Evolutionary conservation across 2,113 vertebrate genomes (phyloP).

Genomic region (Heterotis niloticus): DNA sequence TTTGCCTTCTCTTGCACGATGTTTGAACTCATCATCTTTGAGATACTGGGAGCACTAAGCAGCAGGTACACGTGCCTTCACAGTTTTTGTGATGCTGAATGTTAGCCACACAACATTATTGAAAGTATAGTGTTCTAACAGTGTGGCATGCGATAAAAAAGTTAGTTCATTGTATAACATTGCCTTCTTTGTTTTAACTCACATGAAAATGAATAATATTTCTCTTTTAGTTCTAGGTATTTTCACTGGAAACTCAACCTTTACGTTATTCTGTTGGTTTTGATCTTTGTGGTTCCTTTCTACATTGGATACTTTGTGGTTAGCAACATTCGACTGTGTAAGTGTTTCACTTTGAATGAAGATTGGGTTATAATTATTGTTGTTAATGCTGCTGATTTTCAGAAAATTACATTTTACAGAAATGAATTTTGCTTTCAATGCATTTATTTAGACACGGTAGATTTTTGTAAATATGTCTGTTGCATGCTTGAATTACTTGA

Average conservation of each 20-base stretch:
- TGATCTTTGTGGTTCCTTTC: slow-evolving; percentile 96
- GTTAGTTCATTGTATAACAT: no score
- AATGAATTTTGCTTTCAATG: not conserved
- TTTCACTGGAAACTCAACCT: slow-evolving; percentile 98
- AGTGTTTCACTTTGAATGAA: slow-evolving; percentile 56
- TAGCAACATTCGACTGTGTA: slow-evolving; percentile 92
- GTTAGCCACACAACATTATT: not conserved
- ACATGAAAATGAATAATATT: not conserved
- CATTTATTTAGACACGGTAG: not conserved
- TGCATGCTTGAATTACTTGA: no score
- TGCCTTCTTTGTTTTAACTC: not conserved
- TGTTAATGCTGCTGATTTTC: not conserved
- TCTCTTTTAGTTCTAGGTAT: slow-evolving; percentile 82
- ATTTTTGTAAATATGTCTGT: not conserved
- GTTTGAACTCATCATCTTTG: slow-evolving; percentile 99
- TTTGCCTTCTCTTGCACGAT: slow-evolving; percentile 99
- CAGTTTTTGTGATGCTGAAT: not conserved
- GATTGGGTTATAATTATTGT: not conserved
- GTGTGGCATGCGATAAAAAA: no score
- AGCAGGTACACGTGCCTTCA: slow-evolving; percentile 72
- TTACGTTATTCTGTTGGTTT: slow-evolving; percentile 89
- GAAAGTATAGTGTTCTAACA: not conserved
- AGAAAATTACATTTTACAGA: no score
- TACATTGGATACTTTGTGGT: slow-evolving; percentile 98
- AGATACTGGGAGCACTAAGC: slow-evolving; percentile 90